Conservation (phyloP, 2,113 vertebrate genomes). For the Oceanites oceanicus region DNA sequence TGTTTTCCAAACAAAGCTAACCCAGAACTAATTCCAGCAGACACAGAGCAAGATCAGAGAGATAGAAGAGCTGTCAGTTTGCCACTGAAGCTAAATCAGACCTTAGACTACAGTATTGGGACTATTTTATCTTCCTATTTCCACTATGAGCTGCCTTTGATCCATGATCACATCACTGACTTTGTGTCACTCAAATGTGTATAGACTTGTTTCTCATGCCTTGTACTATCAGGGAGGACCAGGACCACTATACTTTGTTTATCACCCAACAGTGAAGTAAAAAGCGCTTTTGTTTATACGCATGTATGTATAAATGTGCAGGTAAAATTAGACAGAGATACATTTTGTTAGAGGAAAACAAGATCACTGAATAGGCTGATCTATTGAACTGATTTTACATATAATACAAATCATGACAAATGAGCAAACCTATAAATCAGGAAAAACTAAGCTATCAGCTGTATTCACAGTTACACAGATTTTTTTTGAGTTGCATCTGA, state of each 20-base stretch:
- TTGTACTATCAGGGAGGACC: neutral
- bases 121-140: neutral
- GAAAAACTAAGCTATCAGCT: neutral
- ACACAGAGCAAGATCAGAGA: neutral
- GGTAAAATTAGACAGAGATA: neutral
- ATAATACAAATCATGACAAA: neutral
- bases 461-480: neutral
- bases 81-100: neutral
- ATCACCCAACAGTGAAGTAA: neutral
- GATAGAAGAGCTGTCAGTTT: neutral
- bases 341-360: neutral
- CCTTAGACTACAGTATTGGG: neutral
- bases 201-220: neutral
- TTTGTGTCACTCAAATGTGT: neutral
- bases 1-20: neutral
- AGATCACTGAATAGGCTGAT: neutral
- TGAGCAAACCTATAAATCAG: neutral
- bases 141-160: neutral
- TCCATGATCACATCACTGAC: neutral
- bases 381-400: neutral
- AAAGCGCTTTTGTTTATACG: neutral
- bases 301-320: neutral
- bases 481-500: neutral
- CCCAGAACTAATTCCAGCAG: neutral
- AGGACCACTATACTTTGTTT: neutral